These are phyloP conservation scores for Prunella strophiata DNA, from an alignment of 2,797 vertebrate species.

Conservation along the genomic window DNA sequence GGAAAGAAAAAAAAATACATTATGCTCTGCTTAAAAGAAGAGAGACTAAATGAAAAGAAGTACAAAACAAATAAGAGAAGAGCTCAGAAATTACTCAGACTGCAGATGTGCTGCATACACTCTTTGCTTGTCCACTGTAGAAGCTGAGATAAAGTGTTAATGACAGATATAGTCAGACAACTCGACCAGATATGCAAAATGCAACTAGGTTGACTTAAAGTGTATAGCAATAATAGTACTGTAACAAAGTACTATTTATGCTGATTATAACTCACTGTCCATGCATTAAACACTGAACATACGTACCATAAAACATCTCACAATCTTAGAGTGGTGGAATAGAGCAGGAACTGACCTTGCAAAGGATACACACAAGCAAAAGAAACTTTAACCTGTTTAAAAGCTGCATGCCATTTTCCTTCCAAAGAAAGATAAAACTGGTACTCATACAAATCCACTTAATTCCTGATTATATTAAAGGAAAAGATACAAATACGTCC, in stretches of 20 bases:
- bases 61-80: conserved; percentile 27
- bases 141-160: conserved; percentile 24
- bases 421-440: background rate
- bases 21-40: background rate
- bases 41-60: background rate
- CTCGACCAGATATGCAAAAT: conserved; percentile 5
- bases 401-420: background rate
- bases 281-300: background rate
- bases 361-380: background rate
- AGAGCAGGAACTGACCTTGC: background rate
- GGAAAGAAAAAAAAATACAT: background rate
- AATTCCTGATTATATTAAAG: background rate
- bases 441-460: background rate
- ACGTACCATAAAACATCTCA: background rate
- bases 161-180: background rate
- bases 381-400: background rate
- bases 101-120: conserved; percentile 55
- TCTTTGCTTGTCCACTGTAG: conserved; percentile 54
- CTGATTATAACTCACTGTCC: background rate
- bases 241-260: background rate
- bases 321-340: background rate
- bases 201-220: background rate
- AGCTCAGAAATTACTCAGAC: conserved; percentile 1
- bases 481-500: background rate
- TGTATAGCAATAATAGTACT: background rate